Evolutionary conservation across 2,113 vertebrate genomes (phyloP).

Genomic region (Nannobrachium achirus): DNA sequence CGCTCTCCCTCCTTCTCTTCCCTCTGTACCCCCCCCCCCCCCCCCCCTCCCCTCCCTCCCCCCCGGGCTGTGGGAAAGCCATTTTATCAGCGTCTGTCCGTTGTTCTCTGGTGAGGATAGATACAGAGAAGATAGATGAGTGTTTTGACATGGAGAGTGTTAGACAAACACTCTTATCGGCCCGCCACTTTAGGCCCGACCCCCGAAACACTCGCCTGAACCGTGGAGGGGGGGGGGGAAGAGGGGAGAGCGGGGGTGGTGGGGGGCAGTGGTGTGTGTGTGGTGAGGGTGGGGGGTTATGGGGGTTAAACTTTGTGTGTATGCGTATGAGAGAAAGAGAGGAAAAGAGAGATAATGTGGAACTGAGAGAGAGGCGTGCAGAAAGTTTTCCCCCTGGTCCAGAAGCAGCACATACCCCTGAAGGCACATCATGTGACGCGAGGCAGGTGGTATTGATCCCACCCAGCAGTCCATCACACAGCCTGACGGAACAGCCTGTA

Average conservation of each 20-base stretch:
- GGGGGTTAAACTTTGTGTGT: too few species aligned
- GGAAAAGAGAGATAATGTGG: neutral
- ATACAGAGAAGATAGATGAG: slow-evolving; percentile 96
- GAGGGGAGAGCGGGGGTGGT: neutral
- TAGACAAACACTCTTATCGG: slow-evolving; percentile 91
- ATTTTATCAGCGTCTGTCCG: slow-evolving; percentile 91
- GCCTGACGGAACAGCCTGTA: neutral
- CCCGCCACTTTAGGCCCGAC: slow-evolving; percentile 86
- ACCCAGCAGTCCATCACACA: neutral
- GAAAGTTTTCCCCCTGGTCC: neutral
- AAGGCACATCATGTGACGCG: slow-evolving; percentile 10
- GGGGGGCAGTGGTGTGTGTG: neutral
- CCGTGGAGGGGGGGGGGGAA: slow-evolving; percentile 59
- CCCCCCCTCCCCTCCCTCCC: slow-evolving; percentile 1
- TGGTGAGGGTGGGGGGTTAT: neutral
- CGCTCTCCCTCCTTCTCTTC: slow-evolving; percentile 3
- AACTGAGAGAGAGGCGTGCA: neutral
- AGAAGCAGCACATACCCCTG: neutral
- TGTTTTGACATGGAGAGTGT: slow-evolving; percentile 98
- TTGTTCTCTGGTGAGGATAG: slow-evolving; percentile 96
- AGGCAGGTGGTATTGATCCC: slow-evolving; percentile 8
- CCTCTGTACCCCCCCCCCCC: slow-evolving; percentile 1
- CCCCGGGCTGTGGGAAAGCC: slow-evolving; percentile 82
- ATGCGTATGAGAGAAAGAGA: too few species aligned
- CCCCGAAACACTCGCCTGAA: slow-evolving; percentile 79